Evolutionary conservation across 1,140 invertebrate species (phyloP).

Genomic region (Drosophila obscura): DNA sequence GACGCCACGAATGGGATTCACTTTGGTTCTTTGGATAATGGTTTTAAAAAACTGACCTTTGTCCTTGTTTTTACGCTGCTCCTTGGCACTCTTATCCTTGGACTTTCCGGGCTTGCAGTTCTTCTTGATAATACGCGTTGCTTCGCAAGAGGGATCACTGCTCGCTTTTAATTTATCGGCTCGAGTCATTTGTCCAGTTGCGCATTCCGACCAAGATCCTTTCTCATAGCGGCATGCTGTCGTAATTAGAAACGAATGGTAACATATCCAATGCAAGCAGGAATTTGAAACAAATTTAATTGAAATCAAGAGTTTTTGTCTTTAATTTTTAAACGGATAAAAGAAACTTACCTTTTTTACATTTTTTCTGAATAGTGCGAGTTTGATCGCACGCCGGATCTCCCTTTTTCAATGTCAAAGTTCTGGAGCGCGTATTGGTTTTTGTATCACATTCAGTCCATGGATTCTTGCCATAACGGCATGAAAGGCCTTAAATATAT

Average conservation of each 20-base stretch:
- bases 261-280: neutral
- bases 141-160: constrained; percentile 89
- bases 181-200: constrained; percentile 87
- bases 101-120: constrained; percentile 87
- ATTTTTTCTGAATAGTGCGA: constrained; percentile 95
- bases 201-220: constrained; percentile 93
- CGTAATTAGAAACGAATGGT: too few species aligned
- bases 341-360: constrained; percentile 91
- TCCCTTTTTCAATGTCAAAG: constrained; percentile 92
- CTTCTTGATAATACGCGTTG: constrained; percentile 88
- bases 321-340: too few species aligned
- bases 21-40: neutral
- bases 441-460: constrained; percentile 94
- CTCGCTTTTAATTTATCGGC: constrained; percentile 89
- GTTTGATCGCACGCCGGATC: constrained; percentile 91
- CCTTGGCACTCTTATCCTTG: constrained; percentile 83
- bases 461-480: constrained; percentile 91
- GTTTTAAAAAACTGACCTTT: constrained; percentile 63
- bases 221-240: constrained; percentile 91
- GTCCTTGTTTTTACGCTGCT: constrained; percentile 83
- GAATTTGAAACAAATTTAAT: neutral
- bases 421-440: constrained; percentile 91
- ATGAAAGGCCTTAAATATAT: constrained; percentile 84
- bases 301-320: neutral
- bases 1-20: neutral